These are phyloP conservation scores for Trachelus iudaicus DNA, from an alignment of 2,888 invertebrate species.

Conservation along the genomic window DNA sequence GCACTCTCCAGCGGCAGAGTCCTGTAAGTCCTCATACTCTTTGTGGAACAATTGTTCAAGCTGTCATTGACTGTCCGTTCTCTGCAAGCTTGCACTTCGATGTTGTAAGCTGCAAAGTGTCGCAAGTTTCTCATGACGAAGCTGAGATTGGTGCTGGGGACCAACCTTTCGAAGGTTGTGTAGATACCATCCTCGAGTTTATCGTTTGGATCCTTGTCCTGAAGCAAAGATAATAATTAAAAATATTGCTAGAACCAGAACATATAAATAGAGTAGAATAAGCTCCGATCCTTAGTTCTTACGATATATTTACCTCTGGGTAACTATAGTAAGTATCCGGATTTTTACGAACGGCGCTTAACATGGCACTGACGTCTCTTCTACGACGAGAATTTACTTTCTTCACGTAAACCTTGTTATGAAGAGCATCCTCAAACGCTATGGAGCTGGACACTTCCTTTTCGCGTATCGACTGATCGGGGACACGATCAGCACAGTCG, in stretches of 20 bases:
- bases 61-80: slow-evolving; percentile 68
- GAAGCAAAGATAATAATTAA: neutral
- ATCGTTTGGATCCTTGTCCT: slow-evolving; percentile 19
- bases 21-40: slow-evolving; percentile 66
- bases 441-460: slow-evolving; percentile 74
- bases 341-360: neutral
- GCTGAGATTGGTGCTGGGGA: slow-evolving; percentile 48
- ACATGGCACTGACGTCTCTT: slow-evolving; percentile 21
- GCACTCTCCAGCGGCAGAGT: slow-evolving; percentile 64
- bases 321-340: slow-evolving; percentile 16
- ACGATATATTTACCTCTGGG: slow-evolving; percentile 29
- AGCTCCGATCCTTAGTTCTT: neutral
- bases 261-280: neutral
- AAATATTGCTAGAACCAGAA: slow-evolving; percentile 29
- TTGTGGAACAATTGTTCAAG: slow-evolving; percentile 69
- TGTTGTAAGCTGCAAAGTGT: slow-evolving; percentile 83
- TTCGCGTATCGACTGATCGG: slow-evolving; percentile 67
- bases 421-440: slow-evolving; percentile 83
- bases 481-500: slow-evolving; percentile 64
- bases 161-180: slow-evolving; percentile 38
- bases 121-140: slow-evolving; percentile 73
- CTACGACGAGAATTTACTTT: slow-evolving; percentile 49
- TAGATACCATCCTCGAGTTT: slow-evolving; percentile 38
- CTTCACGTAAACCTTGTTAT: slow-evolving; percentile 79
- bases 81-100: slow-evolving; percentile 84